Percentiles rank a stretch among this genome's conserved stretches.
Conservation (phyloP, 2,113 vertebrate genomes). For the Rattus rattus region DNA sequence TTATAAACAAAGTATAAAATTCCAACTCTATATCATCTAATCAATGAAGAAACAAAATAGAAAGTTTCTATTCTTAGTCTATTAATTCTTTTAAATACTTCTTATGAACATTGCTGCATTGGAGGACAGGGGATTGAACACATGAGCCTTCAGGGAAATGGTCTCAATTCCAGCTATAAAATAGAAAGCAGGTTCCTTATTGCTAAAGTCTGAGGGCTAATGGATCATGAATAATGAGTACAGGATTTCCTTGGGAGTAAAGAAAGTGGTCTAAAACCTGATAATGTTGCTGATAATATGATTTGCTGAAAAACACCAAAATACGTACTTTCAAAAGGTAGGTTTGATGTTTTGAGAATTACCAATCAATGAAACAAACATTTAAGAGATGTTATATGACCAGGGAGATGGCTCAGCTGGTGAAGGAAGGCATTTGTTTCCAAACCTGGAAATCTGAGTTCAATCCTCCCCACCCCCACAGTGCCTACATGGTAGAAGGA, state of each 20-base stretch:
- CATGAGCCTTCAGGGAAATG: not conserved
- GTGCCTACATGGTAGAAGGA: not conserved
- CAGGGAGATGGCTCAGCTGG: no score
- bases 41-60: not conserved
- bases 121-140: not conserved
- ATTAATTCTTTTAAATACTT: not conserved
- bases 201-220: not conserved
- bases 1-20: not conserved
- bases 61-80: not conserved
- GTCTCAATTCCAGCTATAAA: not conserved
- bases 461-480: not conserved
- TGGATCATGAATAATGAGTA: not conserved
- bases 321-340: not conserved
- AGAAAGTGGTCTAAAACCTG: conserved; percentile 35
- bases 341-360: not conserved
- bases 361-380: not conserved
- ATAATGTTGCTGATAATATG: not conserved
- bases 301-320: not conserved
- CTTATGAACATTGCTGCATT: not conserved
- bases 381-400: not conserved
- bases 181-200: not conserved
- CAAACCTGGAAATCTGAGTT: not conserved
- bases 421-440: no score
- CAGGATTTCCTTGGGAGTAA: not conserved
- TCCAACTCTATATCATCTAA: not conserved